Percentiles rank a stretch among this genome's conserved stretches.
Evolutionary conservation across 35 echinoderm and acorn worm genomes (phyloP).

Genomic region (Lytechinus pictus): DNA sequence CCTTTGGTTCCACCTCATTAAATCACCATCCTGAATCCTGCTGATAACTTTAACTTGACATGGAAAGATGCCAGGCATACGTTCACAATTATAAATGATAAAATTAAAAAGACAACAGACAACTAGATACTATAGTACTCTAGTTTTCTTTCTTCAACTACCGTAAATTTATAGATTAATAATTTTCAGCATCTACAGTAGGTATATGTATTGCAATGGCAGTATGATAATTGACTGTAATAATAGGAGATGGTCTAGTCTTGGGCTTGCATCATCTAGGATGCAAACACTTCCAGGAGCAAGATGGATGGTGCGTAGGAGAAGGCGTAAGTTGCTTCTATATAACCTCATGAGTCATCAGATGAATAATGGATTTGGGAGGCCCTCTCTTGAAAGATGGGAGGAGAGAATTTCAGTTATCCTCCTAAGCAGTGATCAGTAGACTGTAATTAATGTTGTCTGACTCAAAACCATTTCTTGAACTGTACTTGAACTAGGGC

Average conservation of each 20-base stretch:
- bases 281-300: slow-evolving; percentile 18
- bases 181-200: no score
- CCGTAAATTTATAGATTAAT: neutral
- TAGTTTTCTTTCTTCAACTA: no score
- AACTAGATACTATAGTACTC: no score
- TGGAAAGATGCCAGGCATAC: neutral
- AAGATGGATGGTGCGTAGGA: slow-evolving; percentile 13
- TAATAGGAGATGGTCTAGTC: neutral
- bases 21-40: neutral
- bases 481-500: neutral
- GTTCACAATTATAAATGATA: neutral
- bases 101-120: neutral
- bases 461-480: neutral
- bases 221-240: neutral
- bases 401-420: neutral
- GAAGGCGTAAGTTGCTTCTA: neutral
- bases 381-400: slow-evolving; percentile 26
- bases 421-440: neutral
- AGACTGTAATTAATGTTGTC: slow-evolving; percentile 4
- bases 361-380: slow-evolving; percentile 49
- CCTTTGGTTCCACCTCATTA: neutral
- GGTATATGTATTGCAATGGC: neutral
- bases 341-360: slow-evolving; percentile 34
- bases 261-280: neutral
- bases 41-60: neutral